phyloP scores from a whole-genome alignment of 2,888 invertebrate genomes.

The Zelleria hepariella region DNA sequence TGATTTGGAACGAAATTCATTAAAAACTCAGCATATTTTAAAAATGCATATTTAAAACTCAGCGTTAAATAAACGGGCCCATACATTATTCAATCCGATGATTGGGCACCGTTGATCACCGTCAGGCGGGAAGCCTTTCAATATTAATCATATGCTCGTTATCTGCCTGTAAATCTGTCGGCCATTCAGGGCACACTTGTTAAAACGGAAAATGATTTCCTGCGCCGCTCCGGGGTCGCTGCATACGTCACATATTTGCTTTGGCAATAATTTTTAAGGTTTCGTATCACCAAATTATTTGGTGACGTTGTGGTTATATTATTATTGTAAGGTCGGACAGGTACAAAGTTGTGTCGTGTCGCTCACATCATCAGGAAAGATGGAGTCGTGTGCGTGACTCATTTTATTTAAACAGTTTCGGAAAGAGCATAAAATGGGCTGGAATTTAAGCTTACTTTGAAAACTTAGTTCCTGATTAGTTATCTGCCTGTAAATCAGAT shows the following conservation, averaged over 20 bases:
- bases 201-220: conserved; percentile 20
- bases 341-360: too few species aligned
- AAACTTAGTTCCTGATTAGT: too few species aligned
- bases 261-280: background rate
- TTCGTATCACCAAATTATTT: too few species aligned
- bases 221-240: background rate
- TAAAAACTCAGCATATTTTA: background rate
- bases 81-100: conserved; percentile 36
- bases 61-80: conserved; percentile 31
- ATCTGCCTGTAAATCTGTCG: conserved; percentile 35
- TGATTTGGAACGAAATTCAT: background rate
- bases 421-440: too few species aligned
- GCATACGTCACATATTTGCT: background rate
- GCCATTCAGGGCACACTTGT: conserved; percentile 26
- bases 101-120: conserved; percentile 55
- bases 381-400: too few species aligned
- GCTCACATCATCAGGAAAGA: too few species aligned
- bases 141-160: conserved; percentile 54
- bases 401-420: too few species aligned
- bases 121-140: conserved; percentile 32
- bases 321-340: too few species aligned
- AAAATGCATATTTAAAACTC: background rate
- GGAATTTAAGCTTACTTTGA: too few species aligned
- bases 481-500: too few species aligned
- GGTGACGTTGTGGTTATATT: too few species aligned